A percentile compares a stretch with the other conserved stretches of the same genome.
These are phyloP conservation scores for Erinaceus europaeus DNA, from an alignment of 2,113 vertebrate genomes.

Conservation along the genomic window DNA sequence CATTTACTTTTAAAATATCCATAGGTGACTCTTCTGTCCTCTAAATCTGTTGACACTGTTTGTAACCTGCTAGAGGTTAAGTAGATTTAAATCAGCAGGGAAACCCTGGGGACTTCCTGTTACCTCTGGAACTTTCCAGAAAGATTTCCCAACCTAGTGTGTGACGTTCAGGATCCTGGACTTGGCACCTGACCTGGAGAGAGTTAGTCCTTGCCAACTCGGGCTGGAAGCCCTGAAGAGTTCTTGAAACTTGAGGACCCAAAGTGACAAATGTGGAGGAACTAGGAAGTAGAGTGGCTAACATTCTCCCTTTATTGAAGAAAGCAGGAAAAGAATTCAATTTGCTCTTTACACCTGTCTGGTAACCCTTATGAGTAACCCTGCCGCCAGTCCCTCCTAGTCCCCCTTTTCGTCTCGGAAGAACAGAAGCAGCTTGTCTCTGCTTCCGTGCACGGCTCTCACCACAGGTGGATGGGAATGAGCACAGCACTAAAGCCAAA, in stretches of 20 bases:
- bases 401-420: background rate
- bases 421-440: background rate
- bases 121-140: constrained; percentile 5
- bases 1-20: background rate
- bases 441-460: background rate
- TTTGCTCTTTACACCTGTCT: background rate
- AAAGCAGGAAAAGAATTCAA: constrained; percentile 13
- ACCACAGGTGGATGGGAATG: background rate
- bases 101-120: background rate
- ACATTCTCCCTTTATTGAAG: background rate
- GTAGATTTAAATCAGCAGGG: background rate
- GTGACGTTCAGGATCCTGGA: background rate
- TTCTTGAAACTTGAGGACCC: background rate
- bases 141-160: background rate
- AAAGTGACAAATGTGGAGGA: background rate
- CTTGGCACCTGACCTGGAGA: background rate
- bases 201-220: background rate
- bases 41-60: background rate
- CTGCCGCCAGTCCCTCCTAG: background rate
- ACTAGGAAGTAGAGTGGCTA: background rate
- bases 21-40: background rate
- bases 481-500: background rate
- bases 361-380: no score
- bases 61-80: background rate
- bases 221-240: background rate